Conservation (phyloP, 2,888 invertebrate genomes). For the Apamea sordens region DNA sequence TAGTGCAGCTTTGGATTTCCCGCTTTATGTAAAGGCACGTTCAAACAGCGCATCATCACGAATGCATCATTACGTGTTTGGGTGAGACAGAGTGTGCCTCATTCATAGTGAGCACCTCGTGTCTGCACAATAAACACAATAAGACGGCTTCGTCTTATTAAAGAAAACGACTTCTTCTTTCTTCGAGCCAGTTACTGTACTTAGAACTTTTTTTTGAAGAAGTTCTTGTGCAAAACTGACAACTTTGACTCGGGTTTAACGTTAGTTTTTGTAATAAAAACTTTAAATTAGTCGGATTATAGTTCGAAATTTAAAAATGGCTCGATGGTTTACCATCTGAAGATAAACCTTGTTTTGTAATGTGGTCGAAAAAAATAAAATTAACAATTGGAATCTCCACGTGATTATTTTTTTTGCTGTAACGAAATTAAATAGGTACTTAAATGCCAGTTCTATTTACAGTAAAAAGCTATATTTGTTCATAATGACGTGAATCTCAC, state of each 20-base stretch:
- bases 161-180: no score
- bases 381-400: background rate
- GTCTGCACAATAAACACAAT: background rate
- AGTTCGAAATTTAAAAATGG: background rate
- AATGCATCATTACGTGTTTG: background rate
- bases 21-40: background rate
- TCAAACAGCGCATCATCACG: background rate
- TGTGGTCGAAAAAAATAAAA: background rate
- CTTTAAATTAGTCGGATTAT: background rate
- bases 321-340: no score
- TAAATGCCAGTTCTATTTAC: background rate
- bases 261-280: background rate
- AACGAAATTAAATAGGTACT: background rate
- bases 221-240: no score
- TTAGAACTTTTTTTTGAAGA: no score
- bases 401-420: background rate
- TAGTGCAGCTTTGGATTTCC: background rate
- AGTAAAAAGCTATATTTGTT: slow-evolving; percentile 12
- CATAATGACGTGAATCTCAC: slow-evolving; percentile 14
- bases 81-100: background rate
- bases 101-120: background rate
- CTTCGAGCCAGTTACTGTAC: no score
- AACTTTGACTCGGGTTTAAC: no score
- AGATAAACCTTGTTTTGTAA: background rate
- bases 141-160: no score